Evolutionary conservation across 2,113 vertebrate genomes (phyloP).

Genomic region (Barbus barbus): DNA sequence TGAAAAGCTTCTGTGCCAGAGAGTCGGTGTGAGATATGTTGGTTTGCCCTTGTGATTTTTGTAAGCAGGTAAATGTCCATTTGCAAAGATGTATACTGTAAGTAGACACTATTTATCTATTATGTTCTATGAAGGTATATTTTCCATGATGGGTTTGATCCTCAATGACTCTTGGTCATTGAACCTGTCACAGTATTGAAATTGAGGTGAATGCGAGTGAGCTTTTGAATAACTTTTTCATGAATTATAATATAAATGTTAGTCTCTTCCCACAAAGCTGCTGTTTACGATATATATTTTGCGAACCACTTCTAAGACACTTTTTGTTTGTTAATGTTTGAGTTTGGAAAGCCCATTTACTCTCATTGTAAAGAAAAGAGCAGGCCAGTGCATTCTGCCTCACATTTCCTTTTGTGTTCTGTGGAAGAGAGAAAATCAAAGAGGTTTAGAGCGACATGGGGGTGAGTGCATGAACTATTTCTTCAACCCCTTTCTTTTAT

Average conservation of each 20-base stretch:
- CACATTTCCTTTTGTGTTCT: not conserved
- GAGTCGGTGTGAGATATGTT: too few relatives aligned
- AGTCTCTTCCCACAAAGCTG: not conserved
- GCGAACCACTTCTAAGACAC: not conserved
- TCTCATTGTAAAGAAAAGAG: not conserved
- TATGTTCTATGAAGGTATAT: not conserved
- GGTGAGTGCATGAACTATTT: not conserved
- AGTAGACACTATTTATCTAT: too few relatives aligned
- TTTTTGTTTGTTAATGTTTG: not conserved
- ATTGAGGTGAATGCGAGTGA: not conserved
- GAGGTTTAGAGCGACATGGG: not conserved
- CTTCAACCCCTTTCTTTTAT: too few relatives aligned
- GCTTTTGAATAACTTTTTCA: not conserved
- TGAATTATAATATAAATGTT: not conserved
- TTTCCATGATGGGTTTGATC: not conserved
- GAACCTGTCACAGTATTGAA: not conserved
- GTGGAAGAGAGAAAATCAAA: not conserved
- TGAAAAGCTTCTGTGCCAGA: too few relatives aligned
- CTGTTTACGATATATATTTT: not conserved
- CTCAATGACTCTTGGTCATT: not conserved
- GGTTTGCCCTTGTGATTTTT: too few relatives aligned
- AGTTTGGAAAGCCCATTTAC: not conserved
- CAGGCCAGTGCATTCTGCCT: not conserved
- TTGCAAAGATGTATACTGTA: too few relatives aligned
- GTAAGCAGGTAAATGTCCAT: too few relatives aligned